Evolutionary conservation across 2,888 invertebrate genomes (phyloP), one percentile per base, ranked within the genome.

Genomic region (Pseudococcus longispinus): DNA sequence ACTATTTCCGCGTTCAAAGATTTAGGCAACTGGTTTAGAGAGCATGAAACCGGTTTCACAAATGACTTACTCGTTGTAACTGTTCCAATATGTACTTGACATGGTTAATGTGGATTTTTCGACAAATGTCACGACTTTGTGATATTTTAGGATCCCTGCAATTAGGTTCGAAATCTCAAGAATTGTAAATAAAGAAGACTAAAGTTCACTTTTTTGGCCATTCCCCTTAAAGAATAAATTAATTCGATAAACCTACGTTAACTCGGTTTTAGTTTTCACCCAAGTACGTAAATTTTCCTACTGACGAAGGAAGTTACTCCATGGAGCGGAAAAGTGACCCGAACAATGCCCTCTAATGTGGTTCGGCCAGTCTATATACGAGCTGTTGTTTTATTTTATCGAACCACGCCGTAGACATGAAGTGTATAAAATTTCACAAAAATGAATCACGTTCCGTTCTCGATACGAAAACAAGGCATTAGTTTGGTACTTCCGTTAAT

Each of bases 261-360:
- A 0, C 26, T 70, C 11, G 11, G 20, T 60, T 60, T 29, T 18
- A 29, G 29, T 29, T 29, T 70, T 70, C 70, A 20, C 29, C 15
- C 20, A 65, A 20, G 23, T 60, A 23, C 60, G 26, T 70, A 70
- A 70, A 70, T 70, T 70, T 70, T 18, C 29, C 29, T 70, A 70
- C 70, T 3, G 18, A 70, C 70, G 70, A 70, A 23, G 13, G 29
- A 70, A 29, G 65, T 32, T 26, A 70, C 70, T 70, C 70, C 29
- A 3, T 70, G 70, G 70, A 70, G 70, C 70, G 70, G 70, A 70
- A 70, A 70, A 70, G 4, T 70, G 70, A 70, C 70, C 70, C 70
- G 70, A 70, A 29, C 70, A 70, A 70, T 70, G 70, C 70, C 70
- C 70, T 70, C 29, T 70, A 26, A 65, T 60, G 26, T 65, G 65